These are phyloP conservation scores for Sanderia malayensis DNA, from an alignment of 30 jellyfish, hydroid and myxozoan genomes.

Conservation along the genomic window DNA sequence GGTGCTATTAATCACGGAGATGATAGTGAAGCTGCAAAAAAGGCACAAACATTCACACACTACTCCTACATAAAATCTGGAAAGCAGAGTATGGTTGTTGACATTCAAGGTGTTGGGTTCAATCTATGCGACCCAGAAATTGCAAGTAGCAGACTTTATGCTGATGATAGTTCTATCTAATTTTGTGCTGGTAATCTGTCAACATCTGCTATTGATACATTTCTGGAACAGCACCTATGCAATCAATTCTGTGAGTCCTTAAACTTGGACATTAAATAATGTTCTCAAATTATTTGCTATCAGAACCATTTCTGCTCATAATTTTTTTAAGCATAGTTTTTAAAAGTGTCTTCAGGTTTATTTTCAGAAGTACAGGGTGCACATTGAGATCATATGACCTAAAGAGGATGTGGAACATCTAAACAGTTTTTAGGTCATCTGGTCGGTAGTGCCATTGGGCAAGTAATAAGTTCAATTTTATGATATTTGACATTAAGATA, in stretches of 20 bases:
- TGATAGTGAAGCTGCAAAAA: neutral
- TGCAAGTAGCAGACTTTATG: neutral
- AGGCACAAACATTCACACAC: neutral
- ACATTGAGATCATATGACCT: too few species aligned
- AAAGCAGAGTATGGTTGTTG: neutral
- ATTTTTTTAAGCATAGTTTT: too few species aligned
- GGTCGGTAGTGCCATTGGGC: too few species aligned
- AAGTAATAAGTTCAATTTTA: too few species aligned
- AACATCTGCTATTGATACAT: neutral
- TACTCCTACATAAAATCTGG: neutral
- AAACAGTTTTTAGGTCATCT: too few species aligned
- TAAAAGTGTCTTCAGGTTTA: too few species aligned
- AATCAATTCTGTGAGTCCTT: neutral
- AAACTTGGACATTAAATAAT: neutral
- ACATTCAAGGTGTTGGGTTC: neutral
- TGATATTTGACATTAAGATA: too few species aligned
- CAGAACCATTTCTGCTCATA: too few species aligned
- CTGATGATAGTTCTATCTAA: neutral
- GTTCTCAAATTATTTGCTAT: neutral
- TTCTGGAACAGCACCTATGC: neutral
- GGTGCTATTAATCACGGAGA: neutral
- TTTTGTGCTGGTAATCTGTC: slow-evolving; percentile 1
- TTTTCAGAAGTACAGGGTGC: too few species aligned
- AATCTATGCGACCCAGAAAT: neutral
- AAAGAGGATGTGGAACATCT: too few species aligned